phyloP scores from a whole-genome alignment of 2,797 vertebrate genomes.

The Monodelphis domestica region DNA sequence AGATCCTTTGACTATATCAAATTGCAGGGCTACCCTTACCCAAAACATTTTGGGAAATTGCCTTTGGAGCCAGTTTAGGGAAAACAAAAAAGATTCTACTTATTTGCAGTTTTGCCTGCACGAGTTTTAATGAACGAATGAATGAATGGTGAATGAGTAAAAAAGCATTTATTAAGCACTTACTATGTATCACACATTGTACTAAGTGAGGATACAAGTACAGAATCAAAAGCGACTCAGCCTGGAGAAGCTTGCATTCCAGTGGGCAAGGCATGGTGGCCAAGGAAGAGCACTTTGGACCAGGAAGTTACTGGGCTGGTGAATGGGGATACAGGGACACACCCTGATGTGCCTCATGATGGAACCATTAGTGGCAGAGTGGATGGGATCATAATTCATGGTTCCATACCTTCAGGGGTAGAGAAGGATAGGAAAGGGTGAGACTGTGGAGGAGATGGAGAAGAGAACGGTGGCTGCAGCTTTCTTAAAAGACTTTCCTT shows the following conservation, averaged over 20 bases:
- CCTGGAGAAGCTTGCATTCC: too few species aligned
- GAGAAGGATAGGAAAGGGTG: neutral
- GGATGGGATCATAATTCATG: neutral
- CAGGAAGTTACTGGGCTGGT: neutral
- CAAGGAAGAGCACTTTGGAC: neutral
- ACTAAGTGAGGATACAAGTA: neutral
- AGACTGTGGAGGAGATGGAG: neutral
- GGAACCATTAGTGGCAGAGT: neutral
- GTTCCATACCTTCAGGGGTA: neutral
- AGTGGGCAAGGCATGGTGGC: neutral
- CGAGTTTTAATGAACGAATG: neutral
- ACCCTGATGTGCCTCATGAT: neutral
- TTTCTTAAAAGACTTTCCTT: neutral
- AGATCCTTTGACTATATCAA: neutral
- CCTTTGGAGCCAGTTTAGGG: conserved; percentile 38
- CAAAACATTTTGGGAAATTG: conserved; percentile 36
- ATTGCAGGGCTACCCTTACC: neutral
- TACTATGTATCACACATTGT: neutral
- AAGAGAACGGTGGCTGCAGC: neutral
- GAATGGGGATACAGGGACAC: neutral
- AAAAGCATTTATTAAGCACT: neutral
- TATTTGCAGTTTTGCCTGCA: neutral
- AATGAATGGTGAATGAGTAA: too few species aligned
- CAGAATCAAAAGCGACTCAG: neutral
- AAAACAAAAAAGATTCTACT: conserved; percentile 9